Evolutionary conservation across 92 coral and sea anemone species (phyloP).

Genomic region (Epizoanthus rinbou): DNA sequence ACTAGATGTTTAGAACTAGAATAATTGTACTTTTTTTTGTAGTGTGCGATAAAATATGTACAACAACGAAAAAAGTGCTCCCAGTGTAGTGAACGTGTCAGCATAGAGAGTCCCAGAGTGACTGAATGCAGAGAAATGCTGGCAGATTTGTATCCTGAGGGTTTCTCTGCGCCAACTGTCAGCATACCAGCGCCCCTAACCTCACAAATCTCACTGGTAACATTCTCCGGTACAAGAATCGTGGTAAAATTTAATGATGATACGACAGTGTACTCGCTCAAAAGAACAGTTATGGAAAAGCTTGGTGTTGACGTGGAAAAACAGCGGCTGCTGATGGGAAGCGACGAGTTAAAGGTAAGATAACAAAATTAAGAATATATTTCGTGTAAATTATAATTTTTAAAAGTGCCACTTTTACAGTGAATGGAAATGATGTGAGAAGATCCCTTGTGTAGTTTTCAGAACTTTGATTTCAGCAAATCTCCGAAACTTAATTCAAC

Average conservation of each 20-base stretch:
- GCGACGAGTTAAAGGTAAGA: constrained; percentile 23
- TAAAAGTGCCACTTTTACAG: background rate
- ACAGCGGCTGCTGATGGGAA: constrained; percentile 21
- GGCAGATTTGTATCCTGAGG: constrained; percentile 24
- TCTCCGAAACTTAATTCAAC: too few relatives aligned
- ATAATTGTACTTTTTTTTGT: background rate
- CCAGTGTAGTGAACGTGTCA: constrained; percentile 10
- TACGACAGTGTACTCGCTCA: background rate
- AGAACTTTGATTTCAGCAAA: too few relatives aligned
- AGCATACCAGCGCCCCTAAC: background rate
- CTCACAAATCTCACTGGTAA: constrained; percentile 13
- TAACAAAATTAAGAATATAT: background rate
- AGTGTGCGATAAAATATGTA: constrained; percentile 8
- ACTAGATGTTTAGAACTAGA: too few relatives aligned
- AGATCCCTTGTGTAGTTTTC: too few relatives aligned
- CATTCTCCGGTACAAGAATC: constrained; percentile 12
- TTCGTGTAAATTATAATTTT: background rate
- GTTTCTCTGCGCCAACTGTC: background rate
- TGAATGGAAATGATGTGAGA: too few relatives aligned
- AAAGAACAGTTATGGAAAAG: constrained; percentile 11
- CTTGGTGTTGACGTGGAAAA: constrained; percentile 21
- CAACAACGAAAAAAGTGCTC: constrained; percentile 1
- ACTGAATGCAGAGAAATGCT: background rate
- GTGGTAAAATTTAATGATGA: background rate
- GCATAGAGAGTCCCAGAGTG: background rate